Evolutionary conservation across 2,888 invertebrate species (phyloP), one percentile per base, ranked within the genome.

Genomic region (Alitta virens): DNA sequence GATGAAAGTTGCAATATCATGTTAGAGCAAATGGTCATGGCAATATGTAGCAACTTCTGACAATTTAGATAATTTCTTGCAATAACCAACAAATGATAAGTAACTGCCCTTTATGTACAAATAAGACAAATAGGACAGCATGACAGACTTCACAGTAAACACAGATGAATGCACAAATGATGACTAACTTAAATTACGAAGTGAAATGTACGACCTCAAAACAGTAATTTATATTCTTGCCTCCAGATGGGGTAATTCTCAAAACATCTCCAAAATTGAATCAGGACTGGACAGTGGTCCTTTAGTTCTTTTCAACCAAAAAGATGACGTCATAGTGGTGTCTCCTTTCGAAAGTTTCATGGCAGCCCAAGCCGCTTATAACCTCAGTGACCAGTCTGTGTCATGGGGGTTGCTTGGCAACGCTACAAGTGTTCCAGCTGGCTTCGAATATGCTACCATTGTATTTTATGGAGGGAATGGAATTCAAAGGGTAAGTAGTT

Each of bases 331-430:
- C 12, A 2, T 62, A 14, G 21, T 64, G 14, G 24, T 64, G 7
- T 58, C 64, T 14, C 56, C 62, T 1, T 62, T 64, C 53, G 69
- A 69, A 70, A 63, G 56, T n/a, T 59, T 63, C 51, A 63, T 63
- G 63, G 63, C 56, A 7, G 60, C 60, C 25, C 60, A 60, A 16
- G 53, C 56, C 21, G 42, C 42, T 21, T 63, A 63, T 26, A 43
- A 55, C 42, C 16, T 25, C 3, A 2, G 38, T 5, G 18, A 42
- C 9, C 14, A 16, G 5, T 33, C 38, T 2, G 60, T 49, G 21
- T n/a, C 53, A 26, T 63, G 63, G 63, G 63, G 63, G 9, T 52
- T 63, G 27, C 53, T 63, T 26, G 63, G 63, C 14, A 46, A 40
- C n/a, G 60, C 56, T 16, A 55, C 38, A 43, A 21, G 24, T 21